Base-by-base conservation (phyloP, 2,888 invertebrate genomes). In the Shargacucullia verbasci region DNA sequence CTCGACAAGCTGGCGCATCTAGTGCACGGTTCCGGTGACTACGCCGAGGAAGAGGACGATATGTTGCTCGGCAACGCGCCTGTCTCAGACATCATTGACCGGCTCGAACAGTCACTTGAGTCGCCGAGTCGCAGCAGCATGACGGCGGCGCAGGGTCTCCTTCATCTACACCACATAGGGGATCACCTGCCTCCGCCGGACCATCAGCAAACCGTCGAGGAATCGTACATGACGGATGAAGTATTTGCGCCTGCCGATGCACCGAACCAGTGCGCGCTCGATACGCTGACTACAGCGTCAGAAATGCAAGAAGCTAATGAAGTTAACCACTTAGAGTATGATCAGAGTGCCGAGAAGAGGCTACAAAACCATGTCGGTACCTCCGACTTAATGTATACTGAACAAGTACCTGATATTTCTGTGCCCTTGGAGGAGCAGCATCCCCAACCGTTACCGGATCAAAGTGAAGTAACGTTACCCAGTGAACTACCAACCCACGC, bases 21-120 rank as follows among this genome's bases (percentile, higher is more conserved):
- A 2, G 91, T 90, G 39, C 85, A 90, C 66, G 85, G 87, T 27
- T 78, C 87, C 2, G 88, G 87, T 9, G 94, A 94, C 55, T 95
- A 94, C 73, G 88, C 81, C 4, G 94, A 92, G 45, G 94, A 92
- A 43, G 94, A 94, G 48, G 94, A 94, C 10, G 93, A 94, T 47
- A 89, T 94, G 67, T 74, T 95, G 52, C 79, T 94, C 59, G 85
- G 86, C 45, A 87, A 85, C 8, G 94, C 94, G 58, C 94, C 94
- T 0, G 94, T 94, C 7, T 89, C 92, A 2, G 96, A 96, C 76
- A 96, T 96, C 60, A 94, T 96, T 57, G 95, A 95, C 54, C 89
- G 96, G 38, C 89, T 96, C 34, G 95, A 95, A 73, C 95, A 95
- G 73, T 95, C 96, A 29, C 89, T 96, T 31, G 94, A 87, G 73